Base-by-base conservation (phyloP, 2,888 invertebrate genomes). In the Xylophagus ater region DNA sequence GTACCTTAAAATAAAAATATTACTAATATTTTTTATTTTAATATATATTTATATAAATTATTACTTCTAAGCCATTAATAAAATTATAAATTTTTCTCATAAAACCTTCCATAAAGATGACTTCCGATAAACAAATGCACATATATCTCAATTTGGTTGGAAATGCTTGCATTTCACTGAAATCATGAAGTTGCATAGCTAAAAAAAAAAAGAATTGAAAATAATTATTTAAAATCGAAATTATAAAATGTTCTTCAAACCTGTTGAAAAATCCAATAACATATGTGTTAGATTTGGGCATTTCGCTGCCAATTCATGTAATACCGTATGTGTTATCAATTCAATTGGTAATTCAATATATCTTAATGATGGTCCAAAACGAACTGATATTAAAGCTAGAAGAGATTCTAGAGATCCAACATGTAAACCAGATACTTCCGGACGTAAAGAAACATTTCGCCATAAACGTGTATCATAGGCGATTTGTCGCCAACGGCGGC, bases 31-130 rank as follows among this genome's bases (percentile, higher is more conserved):
- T n/a, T 30, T 34, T 34, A 9, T 7, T 26, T 10, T 28, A 9
- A 25, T 32, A n/a, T 20, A 7, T 29, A 7, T 29, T n/a, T 23
- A 25, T 15, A 25, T 6, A 26, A 13, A n/a, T 20, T n/a, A 13
- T 9, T n/a, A 64, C 65, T 70, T 98, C 94, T 41, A 99, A 67
- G 4, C 97, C 97, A 50, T 97, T 97, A 57, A 99, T 93, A 57
- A 97, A 98, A 63, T 97, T 97, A 67, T 99, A 99, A 47, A 98
- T 98, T 67, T 98, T 94, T 49, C 98, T 70, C 92, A 99, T 96
- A 62, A 99, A 98, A 10, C 98, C 98, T 62, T 99, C 98, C 86
- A 99, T 90, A 69, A 99, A 99, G 66, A 99, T 99, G 48, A 98
- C 96, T 65, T 98, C 98, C 0, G 94, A 96, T 26, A 99, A 70